phyloP scores from a whole-genome alignment of 2,888 invertebrate genomes.

The Chaetogeoica ovagalla region DNA sequence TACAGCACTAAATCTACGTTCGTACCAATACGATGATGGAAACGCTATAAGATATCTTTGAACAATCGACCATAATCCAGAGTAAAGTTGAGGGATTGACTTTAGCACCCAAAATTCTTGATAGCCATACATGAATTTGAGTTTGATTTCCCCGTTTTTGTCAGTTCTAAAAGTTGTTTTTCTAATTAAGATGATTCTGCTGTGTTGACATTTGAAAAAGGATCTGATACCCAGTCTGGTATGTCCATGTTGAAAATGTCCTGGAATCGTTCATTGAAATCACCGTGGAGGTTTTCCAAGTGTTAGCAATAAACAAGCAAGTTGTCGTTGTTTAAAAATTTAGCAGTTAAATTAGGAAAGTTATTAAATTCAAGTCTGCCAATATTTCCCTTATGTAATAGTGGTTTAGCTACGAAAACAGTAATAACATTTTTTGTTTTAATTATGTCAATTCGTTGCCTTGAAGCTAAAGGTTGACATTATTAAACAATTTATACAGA shows the following conservation, averaged over 20 bases:
- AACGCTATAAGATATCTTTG: conserved; percentile 54
- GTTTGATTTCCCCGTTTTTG: conserved; percentile 56
- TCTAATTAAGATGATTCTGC: conserved; percentile 54
- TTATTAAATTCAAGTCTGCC: conserved; percentile 56
- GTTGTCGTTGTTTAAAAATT: conserved; percentile 53
- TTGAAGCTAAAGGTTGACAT: conserved; percentile 57
- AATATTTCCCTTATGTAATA: conserved; percentile 56
- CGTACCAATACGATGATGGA: conserved; percentile 53
- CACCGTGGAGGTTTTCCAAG: conserved; percentile 55
- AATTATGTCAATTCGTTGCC: conserved; percentile 57
- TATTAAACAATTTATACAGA: conserved; percentile 56
- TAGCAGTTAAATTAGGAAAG: conserved; percentile 43
- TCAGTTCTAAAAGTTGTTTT: conserved; percentile 56
- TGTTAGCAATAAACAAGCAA: conserved; percentile 55
- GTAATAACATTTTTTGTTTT: conserved; percentile 58
- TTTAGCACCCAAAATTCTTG: too few species aligned
- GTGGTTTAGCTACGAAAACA: conserved; percentile 56
- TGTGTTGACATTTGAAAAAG: conserved; percentile 55
- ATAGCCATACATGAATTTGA: too few species aligned
- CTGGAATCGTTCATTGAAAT: conserved; percentile 56
- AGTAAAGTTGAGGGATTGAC: too few species aligned
- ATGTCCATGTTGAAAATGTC: conserved; percentile 56
- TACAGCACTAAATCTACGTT: conserved; percentile 54
- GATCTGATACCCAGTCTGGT: conserved; percentile 56
- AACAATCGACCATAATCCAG: too few species aligned